Conservation (phyloP, 2,113 vertebrate genomes). For the Dicrurus megarhynchus region DNA sequence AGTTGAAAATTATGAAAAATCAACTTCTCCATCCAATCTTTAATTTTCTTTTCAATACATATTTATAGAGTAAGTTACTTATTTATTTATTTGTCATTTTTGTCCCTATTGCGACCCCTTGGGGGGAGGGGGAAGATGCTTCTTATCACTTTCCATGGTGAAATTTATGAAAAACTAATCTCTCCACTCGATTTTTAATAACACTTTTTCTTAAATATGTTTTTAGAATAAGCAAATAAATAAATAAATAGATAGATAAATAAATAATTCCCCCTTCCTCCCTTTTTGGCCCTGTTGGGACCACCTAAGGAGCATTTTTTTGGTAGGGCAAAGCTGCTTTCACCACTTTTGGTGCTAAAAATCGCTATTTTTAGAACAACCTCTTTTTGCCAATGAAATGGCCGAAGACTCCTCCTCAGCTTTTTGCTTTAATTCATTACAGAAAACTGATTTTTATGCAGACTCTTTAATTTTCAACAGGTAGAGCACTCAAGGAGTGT, state of each 20-base stretch:
- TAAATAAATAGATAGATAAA: neutral
- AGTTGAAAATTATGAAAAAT: neutral
- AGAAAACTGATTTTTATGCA: conserved; percentile 47
- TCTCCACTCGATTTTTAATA: neutral
- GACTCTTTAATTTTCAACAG: conserved; percentile 57
- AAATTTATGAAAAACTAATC: neutral
- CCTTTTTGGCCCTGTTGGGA: neutral
- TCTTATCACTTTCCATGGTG: neutral
- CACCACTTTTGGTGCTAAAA: neutral
- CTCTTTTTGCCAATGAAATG: conserved; percentile 22
- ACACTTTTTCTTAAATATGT: neutral
- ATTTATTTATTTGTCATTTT: neutral
- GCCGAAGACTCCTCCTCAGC: neutral
- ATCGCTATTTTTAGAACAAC: neutral
- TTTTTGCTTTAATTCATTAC: conserved; percentile 13
- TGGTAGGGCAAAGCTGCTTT: neutral
- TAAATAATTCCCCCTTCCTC: too few relatives aligned
- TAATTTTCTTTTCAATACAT: neutral
- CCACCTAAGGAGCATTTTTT: neutral
- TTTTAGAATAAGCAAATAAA: neutral
- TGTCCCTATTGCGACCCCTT: neutral
- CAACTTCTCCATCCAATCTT: neutral
- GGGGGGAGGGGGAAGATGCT: neutral
- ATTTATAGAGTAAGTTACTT: neutral
- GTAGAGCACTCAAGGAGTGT: conserved; percentile 7